These are phyloP conservation scores for Chymomyza procnemis DNA, from an alignment of 2,888 invertebrate species.

Conservation along the genomic window DNA sequence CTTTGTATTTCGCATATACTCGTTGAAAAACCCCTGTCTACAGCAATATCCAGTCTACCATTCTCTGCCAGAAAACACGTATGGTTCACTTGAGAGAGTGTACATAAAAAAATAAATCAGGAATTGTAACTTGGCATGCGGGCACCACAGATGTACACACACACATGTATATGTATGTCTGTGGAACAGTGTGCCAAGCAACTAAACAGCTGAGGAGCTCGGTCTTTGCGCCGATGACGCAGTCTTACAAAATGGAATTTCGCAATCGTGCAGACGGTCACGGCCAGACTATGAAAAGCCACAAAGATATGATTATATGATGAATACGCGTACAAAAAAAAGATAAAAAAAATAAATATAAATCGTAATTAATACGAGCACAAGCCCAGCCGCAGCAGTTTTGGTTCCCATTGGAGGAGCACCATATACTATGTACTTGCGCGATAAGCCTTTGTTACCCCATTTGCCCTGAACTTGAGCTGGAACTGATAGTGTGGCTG, in stretches of 20 bases:
- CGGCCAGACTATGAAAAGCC: background rate
- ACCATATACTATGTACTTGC: background rate
- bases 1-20: too few relatives aligned
- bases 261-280: background rate
- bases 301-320: background rate
- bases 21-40: too few relatives aligned
- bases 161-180: background rate
- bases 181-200: constrained; percentile 2
- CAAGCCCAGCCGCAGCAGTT: background rate
- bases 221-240: background rate
- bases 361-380: background rate
- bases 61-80: background rate
- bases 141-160: background rate
- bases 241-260: background rate
- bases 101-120: constrained; percentile 1
- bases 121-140: constrained; percentile 1
- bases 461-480: background rate
- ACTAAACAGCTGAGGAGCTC: background rate
- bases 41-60: too few relatives aligned
- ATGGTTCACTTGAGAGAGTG: background rate
- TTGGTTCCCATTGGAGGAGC: background rate
- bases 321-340: too few relatives aligned
- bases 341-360: background rate
- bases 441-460: background rate
- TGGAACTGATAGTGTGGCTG: background rate